Evolutionary conservation across 2,888 invertebrate genomes (phyloP).

Genomic region (Epirrhoe tristata): DNA sequence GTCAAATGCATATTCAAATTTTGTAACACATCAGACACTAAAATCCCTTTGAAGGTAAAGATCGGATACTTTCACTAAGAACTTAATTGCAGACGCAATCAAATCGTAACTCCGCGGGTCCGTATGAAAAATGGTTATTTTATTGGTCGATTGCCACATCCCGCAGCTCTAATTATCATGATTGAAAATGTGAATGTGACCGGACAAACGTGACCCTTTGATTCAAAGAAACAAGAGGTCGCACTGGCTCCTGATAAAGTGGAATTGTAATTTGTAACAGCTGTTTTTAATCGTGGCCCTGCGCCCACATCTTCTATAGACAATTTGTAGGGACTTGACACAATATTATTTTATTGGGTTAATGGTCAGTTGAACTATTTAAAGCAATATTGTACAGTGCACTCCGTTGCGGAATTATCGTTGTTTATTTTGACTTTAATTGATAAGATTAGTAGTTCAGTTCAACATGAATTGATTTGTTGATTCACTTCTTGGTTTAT

Average conservation of each 20-base stretch:
- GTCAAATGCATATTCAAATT: conserved; percentile 35
- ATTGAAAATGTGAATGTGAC: conserved; percentile 50
- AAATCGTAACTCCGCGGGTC: conserved; percentile 32
- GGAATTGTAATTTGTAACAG: conserved; percentile 37
- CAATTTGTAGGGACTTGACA: conserved; percentile 35
- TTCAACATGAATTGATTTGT: conserved; percentile 18
- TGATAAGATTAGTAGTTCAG: conserved; percentile 20
- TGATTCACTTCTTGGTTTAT: no score
- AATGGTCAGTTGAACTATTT: conserved; percentile 37
- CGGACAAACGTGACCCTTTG: conserved; percentile 43
- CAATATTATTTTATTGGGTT: conserved; percentile 41
- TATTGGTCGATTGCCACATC: conserved; percentile 58
- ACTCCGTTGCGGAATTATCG: conserved; percentile 23
- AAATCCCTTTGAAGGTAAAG: conserved; percentile 37
- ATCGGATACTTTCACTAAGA: conserved; percentile 51
- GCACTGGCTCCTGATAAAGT: conserved; percentile 45
- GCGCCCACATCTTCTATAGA: conserved; percentile 36
- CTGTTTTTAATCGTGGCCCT: conserved; percentile 48
- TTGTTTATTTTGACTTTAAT: conserved; percentile 21
- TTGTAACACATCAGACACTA: conserved; percentile 41
- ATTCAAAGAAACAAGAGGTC: conserved; percentile 40
- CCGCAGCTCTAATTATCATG: conserved; percentile 46
- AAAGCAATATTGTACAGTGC: conserved; percentile 22
- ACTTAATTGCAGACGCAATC: conserved; percentile 42
- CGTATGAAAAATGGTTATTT: conserved; percentile 57